Evolutionary conservation across 2,113 vertebrate genomes (phyloP).

Genomic region (Takifugu bimaculatus): DNA sequence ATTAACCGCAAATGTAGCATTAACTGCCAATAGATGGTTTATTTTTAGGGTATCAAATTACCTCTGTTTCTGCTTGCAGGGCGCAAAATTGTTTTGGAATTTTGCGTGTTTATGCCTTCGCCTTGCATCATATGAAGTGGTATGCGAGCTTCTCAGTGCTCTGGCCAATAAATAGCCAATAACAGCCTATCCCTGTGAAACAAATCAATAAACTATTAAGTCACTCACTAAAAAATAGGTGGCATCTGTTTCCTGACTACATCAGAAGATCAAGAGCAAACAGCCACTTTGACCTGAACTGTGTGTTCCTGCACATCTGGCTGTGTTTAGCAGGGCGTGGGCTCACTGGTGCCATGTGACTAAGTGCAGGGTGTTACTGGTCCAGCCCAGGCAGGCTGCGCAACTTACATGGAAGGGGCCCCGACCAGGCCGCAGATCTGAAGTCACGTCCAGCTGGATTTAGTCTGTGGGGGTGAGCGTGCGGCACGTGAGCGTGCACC

Average conservation of each 20-base stretch:
- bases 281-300: slow-evolving; percentile 48
- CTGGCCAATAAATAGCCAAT: too few relatives aligned
- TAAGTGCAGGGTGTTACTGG: slow-evolving; percentile 75
- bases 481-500: slow-evolving; percentile 21
- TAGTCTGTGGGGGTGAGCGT: slow-evolving; percentile 22
- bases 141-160: neutral
- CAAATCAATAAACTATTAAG: too few relatives aligned
- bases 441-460: slow-evolving; percentile 58
- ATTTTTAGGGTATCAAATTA: too few relatives aligned
- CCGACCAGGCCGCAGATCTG: slow-evolving; percentile 67
- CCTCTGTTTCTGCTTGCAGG: too few relatives aligned
- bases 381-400: slow-evolving; percentile 56
- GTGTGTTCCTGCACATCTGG: slow-evolving; percentile 65
- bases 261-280: slow-evolving; percentile 7
- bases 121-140: neutral
- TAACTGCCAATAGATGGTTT: too few relatives aligned
- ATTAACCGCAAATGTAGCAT: too few relatives aligned
- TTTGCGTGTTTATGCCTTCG: too few relatives aligned
- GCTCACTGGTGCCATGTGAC: slow-evolving; percentile 65
- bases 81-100: too few relatives aligned
- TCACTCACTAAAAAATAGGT: too few relatives aligned
- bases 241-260: neutral
- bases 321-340: slow-evolving; percentile 73
- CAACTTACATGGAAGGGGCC: slow-evolving; percentile 58
- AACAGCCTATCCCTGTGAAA: too few relatives aligned